Evolutionary conservation across 2,113 vertebrate species (phyloP).

Genomic region (Cottus gobio): DNA sequence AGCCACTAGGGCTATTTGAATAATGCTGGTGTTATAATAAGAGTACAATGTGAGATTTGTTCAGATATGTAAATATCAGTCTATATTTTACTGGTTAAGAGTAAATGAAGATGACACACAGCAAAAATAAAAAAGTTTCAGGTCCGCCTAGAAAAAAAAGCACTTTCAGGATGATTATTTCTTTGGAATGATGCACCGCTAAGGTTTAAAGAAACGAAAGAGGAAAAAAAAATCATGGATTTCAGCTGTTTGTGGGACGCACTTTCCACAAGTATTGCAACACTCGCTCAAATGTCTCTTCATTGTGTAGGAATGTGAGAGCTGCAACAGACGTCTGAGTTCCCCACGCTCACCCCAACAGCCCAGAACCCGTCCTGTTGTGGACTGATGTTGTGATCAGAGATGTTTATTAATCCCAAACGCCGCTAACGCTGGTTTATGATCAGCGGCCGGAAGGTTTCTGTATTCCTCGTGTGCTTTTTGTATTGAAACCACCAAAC

Average conservation of each 20-base stretch:
- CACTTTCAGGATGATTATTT: too few species aligned
- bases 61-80: too few species aligned
- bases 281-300: slow-evolving; percentile 4
- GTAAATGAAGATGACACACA: too few species aligned
- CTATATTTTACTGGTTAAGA: too few species aligned
- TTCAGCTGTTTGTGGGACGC: neutral
- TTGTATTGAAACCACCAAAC: too few species aligned
- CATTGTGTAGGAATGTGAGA: slow-evolving; percentile 33
- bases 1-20: too few species aligned
- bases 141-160: too few species aligned
- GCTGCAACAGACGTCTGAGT: slow-evolving; percentile 20
- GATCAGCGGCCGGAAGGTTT: neutral
- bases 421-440: neutral
- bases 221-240: too few species aligned
- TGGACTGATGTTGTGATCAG: neutral
- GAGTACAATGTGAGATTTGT: too few species aligned
- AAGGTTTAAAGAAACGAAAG: neutral
- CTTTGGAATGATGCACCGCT: too few species aligned
- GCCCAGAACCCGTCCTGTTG: rapidly evolving
- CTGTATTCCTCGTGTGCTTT: neutral
- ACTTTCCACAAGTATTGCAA: slow-evolving; percentile 30
- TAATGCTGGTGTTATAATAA: too few species aligned
- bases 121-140: too few species aligned
- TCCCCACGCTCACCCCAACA: neutral
- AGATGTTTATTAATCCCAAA: neutral